These are phyloP conservation scores for Catocala fraxini DNA, from an alignment of 2,888 invertebrate genomes.

Conservation along the genomic window DNA sequence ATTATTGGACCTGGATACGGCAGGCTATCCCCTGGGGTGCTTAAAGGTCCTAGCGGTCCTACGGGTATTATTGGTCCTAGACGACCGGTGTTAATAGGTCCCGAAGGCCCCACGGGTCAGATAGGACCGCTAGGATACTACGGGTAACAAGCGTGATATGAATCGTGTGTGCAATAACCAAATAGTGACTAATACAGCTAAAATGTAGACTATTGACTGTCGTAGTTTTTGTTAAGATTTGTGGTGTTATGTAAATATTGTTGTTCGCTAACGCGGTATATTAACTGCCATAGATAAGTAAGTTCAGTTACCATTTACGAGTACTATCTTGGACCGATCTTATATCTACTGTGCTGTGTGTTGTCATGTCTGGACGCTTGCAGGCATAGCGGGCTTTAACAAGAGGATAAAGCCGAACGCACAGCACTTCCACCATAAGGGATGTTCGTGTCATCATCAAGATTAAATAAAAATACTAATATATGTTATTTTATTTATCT, in stretches of 20 bases:
- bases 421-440: constrained; percentile 1
- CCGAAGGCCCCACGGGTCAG: constrained; percentile 77
- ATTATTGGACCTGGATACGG: constrained; percentile 61
- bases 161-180: constrained; percentile 37
- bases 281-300: constrained; percentile 33
- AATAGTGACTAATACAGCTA: constrained; percentile 58
- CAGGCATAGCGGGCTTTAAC: constrained; percentile 31
- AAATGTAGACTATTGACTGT: constrained; percentile 38
- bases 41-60: constrained; percentile 78
- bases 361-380: constrained; percentile 30
- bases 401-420: constrained; percentile 2
- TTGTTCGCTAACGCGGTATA: constrained; percentile 39
- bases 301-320: constrained; percentile 21
- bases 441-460: constrained; percentile 18
- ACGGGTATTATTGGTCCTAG: constrained; percentile 64
- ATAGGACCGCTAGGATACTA: constrained; percentile 74
- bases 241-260: constrained; percentile 47
- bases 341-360: constrained; percentile 2
- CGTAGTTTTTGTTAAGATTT: constrained; percentile 32
- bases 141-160: constrained; percentile 67
- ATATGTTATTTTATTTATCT: constrained; percentile 8
- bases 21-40: constrained; percentile 58
- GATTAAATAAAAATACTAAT: constrained; percentile 12
- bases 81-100: constrained; percentile 68
- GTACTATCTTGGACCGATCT: neutral